Evolutionary conservation across 1,140 invertebrate species (phyloP).

Genomic region (Tachypleus tridentatus): DNA sequence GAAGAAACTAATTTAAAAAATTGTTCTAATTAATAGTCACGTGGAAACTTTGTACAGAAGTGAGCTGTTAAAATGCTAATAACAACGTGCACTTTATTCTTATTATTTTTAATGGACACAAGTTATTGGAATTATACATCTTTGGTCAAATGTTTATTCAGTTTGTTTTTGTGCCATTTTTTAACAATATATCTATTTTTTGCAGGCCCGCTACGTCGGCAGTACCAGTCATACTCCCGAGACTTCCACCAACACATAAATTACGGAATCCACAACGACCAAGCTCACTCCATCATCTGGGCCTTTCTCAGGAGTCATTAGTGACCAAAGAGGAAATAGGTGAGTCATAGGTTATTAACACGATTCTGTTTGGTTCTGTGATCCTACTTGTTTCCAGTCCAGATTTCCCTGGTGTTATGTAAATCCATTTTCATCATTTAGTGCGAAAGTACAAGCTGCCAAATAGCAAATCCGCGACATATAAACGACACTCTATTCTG

Average conservation of each 20-base stretch:
- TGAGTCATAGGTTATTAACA: not conserved
- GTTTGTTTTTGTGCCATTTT: not conserved
- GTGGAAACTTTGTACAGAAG: slow-evolving; percentile 1
- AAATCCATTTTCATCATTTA: too few relatives aligned
- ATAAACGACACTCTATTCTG: too few relatives aligned
- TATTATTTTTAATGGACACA: not conserved
- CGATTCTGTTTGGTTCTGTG: too few relatives aligned
- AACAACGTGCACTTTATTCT: not conserved
- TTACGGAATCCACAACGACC: slow-evolving; percentile 22
- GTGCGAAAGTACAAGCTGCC: too few relatives aligned
- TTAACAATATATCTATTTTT: not conserved
- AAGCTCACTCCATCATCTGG: slow-evolving; percentile 22
- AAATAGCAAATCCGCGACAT: too few relatives aligned
- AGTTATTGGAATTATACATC: not conserved
- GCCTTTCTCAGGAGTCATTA: slow-evolving; percentile 5
- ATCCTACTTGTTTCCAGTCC: too few relatives aligned
- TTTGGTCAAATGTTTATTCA: not conserved
- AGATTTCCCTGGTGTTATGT: too few relatives aligned
- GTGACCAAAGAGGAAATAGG: slow-evolving; percentile 19
- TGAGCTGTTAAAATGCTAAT: not conserved
- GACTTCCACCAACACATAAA: slow-evolving; percentile 28
- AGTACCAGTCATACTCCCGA: slow-evolving; percentile 28
- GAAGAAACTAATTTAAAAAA: too few relatives aligned
- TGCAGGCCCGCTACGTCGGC: slow-evolving; percentile 20
- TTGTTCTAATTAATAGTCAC: not conserved